Base-by-base conservation (phyloP, 2,797 vertebrate species). In the Loris lydekkerianus region DNA sequence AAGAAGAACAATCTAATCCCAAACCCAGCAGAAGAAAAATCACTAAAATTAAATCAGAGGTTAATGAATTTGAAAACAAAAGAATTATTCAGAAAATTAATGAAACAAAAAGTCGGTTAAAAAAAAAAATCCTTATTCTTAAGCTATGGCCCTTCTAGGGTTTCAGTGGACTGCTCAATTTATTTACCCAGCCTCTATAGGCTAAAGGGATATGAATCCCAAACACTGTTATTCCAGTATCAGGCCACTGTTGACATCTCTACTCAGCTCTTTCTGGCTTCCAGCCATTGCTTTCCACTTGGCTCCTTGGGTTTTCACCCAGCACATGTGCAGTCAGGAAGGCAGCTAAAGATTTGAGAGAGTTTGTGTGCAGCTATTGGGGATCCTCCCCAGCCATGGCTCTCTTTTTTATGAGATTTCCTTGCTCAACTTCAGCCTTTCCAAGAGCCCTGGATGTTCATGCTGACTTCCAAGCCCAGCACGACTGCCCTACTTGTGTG, bases 311-410 rank as follows among this genome's bases (percentile, higher is more conserved):
- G 61, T 58, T 78, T 89, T 61, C 29, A 76, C 40, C 53, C 49
- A 31, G 58, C 53, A 56, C 76, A 20, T 14, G 31, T 73, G n/a
- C 31, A 34, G 4, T 77, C 70, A n/a, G n/a, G 78, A 60, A 70
- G n/a, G 70, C 63, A 91, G 61, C n/a, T 46, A 63, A 92, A 67
- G 56, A 65, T 81, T 76, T 88, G 70, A 95, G 29, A 95, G 29
- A 27, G 43, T 83, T 78, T 76, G 29, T 65, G 14, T 10, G 72
- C 14, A 93, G 67, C 88, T 75, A 70, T 46, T 40, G 67, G 60
- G 61, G 14, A 7, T 53, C 49, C 3, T 29, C 46, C 70, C 10
- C 17, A 72, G 40, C 67, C 18, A 2, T 60, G 69, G 11, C 18
- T 92, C 23, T n/a, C 81, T 88, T 95, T 77, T 56, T 63, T 82